Conservation (phyloP, 2,797 vertebrate species). For the Gambelia wislizenii region DNA sequence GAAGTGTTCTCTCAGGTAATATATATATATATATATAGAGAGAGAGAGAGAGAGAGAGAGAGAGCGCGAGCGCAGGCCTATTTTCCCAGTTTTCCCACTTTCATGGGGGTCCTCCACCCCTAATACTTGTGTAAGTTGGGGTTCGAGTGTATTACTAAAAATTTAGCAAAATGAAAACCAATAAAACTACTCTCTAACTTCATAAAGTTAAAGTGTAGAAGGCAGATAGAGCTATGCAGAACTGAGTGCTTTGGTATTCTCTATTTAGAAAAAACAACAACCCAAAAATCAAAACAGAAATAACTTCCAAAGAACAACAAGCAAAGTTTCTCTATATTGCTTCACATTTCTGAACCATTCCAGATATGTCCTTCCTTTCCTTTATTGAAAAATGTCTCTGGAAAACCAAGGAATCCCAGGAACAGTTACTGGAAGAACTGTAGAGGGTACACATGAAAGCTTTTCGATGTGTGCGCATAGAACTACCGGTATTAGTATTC, state of each 20-base stretch:
- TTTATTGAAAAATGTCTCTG: neutral
- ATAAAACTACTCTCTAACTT: neutral
- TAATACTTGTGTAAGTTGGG: no score
- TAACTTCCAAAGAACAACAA: neutral
- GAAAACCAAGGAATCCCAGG: neutral
- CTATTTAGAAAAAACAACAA: no score
- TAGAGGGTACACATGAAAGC: neutral
- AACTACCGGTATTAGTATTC: neutral
- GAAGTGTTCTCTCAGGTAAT: no score
- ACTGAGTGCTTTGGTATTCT: neutral
- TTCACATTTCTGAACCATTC: neutral
- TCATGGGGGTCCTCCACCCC: no score
- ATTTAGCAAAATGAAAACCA: neutral
- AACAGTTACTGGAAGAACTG: neutral
- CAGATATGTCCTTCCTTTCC: neutral
- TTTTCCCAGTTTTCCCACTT: no score
- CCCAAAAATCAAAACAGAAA: neutral
- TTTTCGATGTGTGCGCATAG: neutral
- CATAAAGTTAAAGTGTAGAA: neutral
- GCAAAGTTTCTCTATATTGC: neutral
- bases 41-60: no score
- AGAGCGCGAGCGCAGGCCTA: no score
- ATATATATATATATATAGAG: no score
- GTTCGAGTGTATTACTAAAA: neutral
- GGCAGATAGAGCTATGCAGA: neutral